Percentiles rank a stretch among this genome's conserved stretches.
phyloP scores from a whole-genome alignment of 2,113 vertebrate genomes.

The Cygnus buccinator region DNA sequence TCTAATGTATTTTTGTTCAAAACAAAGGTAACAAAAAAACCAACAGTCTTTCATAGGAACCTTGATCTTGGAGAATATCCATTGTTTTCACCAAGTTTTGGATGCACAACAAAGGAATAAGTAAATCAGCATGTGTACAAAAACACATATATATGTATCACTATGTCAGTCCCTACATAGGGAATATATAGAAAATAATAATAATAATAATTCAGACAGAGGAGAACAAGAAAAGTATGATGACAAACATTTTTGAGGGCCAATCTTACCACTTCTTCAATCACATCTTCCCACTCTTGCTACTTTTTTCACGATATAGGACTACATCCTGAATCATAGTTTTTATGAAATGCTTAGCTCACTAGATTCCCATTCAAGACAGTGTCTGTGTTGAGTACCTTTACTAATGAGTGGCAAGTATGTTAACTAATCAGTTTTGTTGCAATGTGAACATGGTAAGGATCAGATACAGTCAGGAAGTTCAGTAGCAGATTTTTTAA shows the following conservation, averaged over 20 bases:
- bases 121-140: neutral
- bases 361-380: neutral
- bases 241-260: neutral
- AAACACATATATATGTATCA: neutral
- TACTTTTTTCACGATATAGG: neutral
- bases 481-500: neutral
- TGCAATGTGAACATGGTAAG: neutral
- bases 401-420: neutral
- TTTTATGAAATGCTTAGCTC: neutral
- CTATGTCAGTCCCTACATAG: neutral
- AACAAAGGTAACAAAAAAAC: neutral
- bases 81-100: neutral
- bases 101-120: neutral
- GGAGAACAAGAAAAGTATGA: neutral
- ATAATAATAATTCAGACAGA: neutral
- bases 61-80: neutral
- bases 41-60: neutral
- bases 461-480: neutral
- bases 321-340: neutral
- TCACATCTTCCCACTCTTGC: neutral
- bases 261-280: neutral
- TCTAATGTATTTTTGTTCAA: neutral
- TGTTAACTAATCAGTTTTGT: neutral
- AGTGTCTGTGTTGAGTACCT: neutral
- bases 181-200: neutral